Evolutionary conservation across 2,797 vertebrate species (phyloP).

Genomic region (Chaunax sp.): DNA sequence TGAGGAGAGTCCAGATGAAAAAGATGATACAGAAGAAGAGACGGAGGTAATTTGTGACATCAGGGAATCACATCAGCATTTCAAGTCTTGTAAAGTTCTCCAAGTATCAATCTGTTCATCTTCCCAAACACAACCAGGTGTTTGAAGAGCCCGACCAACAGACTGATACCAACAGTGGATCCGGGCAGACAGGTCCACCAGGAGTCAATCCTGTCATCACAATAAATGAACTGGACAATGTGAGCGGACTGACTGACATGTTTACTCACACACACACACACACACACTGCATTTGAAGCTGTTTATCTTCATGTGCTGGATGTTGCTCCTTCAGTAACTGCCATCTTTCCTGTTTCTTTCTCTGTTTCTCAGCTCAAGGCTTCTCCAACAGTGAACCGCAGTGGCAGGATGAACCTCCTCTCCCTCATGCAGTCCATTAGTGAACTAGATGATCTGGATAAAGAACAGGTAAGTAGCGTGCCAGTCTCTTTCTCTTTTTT

Average conservation of each 20-base stretch:
- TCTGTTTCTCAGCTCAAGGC: conserved; percentile 52
- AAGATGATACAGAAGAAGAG: conserved; percentile 37
- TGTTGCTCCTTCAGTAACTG: background rate
- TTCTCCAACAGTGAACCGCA: conserved; percentile 75
- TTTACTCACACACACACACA: too few species aligned
- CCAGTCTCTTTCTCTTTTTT: background rate
- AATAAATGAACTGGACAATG: conserved; percentile 76
- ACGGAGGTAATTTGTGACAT: conserved; percentile 41
- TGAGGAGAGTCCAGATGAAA: conserved; percentile 53
- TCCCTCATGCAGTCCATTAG: conserved; percentile 95
- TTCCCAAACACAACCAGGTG: conserved; percentile 67
- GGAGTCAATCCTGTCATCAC: conserved; percentile 63
- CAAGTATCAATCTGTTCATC: background rate
- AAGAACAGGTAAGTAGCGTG: conserved; percentile 66
- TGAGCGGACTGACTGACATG: conserved; percentile 42
- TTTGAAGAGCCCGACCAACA: conserved; percentile 54
- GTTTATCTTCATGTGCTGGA: too few species aligned
- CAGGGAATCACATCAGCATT: background rate
- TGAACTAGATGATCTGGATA: conserved; percentile 82
- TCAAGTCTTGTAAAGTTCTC: background rate
- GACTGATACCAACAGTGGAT: conserved; percentile 13
- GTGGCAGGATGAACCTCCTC: conserved; percentile 91
- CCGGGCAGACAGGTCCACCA: background rate
- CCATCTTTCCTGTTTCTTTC: background rate
- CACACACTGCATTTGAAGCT: background rate